Conservation (phyloP, 1,140 invertebrate genomes). For the Paralvinella palmiformis region DNA sequence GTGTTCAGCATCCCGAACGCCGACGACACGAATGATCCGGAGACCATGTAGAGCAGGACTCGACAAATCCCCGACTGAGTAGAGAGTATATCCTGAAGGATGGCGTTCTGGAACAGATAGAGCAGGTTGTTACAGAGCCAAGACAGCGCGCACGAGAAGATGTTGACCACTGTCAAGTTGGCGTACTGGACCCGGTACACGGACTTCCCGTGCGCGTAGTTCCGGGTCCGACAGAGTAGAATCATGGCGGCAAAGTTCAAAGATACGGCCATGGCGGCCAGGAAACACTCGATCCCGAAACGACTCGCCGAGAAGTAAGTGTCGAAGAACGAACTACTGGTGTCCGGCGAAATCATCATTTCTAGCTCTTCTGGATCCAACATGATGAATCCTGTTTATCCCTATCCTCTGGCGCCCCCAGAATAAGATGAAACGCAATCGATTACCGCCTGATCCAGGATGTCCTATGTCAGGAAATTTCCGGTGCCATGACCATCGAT, state of each 20-base stretch:
- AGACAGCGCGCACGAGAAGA: neutral
- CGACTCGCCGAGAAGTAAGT: conserved; percentile 4
- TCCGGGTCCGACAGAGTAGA: neutral
- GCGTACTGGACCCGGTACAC: neutral
- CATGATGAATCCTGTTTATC: too few species aligned
- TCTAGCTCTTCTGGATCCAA: too few species aligned
- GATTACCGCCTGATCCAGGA: too few species aligned
- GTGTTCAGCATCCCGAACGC: conserved; percentile 8
- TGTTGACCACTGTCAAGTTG: conserved; percentile 4
- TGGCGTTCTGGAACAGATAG: neutral
- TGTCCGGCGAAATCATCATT: too few species aligned
- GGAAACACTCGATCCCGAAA: neutral
- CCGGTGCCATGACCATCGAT: too few species aligned
- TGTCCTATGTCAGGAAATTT: too few species aligned
- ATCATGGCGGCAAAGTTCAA: neutral
- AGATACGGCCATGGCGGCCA: neutral
- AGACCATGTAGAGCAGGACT: conserved; percentile 3
- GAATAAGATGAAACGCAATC: too few species aligned
- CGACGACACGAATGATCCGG: conserved; percentile 7
- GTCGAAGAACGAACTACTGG: conserved; percentile 5
- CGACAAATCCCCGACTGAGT: neutral
- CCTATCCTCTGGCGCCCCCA: too few species aligned
- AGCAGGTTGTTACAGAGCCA: conserved; percentile 10
- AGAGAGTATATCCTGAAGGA: neutral
- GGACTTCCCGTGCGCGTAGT: neutral